Percentiles rank a stretch among this genome's conserved stretches.
These are phyloP conservation scores for Diorhabda carinulata DNA, from an alignment of 1,140 invertebrate genomes.

Conservation along the genomic window DNA sequence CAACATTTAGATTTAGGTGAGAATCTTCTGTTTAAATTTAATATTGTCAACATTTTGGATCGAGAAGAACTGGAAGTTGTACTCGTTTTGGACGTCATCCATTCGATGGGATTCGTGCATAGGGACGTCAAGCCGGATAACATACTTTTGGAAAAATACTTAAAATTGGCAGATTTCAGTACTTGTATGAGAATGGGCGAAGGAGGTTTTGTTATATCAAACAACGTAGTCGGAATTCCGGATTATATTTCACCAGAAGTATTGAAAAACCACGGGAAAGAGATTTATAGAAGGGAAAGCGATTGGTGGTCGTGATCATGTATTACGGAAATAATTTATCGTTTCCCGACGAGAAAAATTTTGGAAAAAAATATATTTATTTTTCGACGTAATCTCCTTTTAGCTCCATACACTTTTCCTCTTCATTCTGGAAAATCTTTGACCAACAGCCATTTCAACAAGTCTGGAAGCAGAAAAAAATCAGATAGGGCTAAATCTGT, in stretches of 20 bases:
- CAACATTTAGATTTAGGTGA: no score
- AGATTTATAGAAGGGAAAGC: constrained; percentile 89
- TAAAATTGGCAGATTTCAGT: constrained; percentile 98
- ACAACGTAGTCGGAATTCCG: constrained; percentile 97
- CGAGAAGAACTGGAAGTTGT: constrained; percentile 78
- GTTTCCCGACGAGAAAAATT: constrained; percentile 78
- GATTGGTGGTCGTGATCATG: constrained; percentile 99
- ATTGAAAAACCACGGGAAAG: constrained; percentile 87
- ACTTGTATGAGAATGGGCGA: constrained; percentile 98
- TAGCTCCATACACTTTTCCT: no score
- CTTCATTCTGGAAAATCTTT: no score
- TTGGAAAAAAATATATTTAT: no score
- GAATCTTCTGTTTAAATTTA: no score
- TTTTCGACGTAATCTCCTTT: no score
- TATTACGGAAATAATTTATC: constrained; percentile 93
- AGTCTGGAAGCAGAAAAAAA: no score
- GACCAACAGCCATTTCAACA: no score
- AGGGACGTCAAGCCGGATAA: constrained; percentile 99
- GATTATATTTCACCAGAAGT: constrained; percentile 99
- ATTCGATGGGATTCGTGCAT: constrained; percentile 98
- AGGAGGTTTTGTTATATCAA: constrained; percentile 91
- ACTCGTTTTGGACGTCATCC: constrained; percentile 95
- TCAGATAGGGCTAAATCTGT: no score
- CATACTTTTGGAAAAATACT: constrained; percentile 90
- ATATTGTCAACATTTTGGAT: no score